Evolutionary conservation across 2,888 invertebrate genomes (phyloP), one percentile per base, ranked within the genome.

Genomic region (Copidosoma aretas): DNA sequence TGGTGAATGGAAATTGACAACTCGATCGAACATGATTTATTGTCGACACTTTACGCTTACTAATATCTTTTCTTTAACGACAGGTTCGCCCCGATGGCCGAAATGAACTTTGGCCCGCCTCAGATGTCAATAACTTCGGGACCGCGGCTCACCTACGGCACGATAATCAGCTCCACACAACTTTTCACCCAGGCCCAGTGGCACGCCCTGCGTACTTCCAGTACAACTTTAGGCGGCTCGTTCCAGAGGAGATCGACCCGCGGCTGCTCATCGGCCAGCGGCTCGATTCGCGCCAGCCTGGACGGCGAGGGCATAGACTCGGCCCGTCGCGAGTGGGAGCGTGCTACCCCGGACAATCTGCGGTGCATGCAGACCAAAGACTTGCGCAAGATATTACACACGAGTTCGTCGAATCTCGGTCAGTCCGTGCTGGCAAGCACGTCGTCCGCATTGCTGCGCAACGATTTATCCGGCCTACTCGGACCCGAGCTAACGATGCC

Each of bases 71-170:
- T 32, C 8, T 32, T 32, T 32, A 8, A 32, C 32, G 32, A 3
- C n/a, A 70, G 72, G 72, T 82, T 82, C 59, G 82, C 82, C 0
- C 83, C 82, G 15, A 77, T 83, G 77, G 84, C 83, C 1, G 83
- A 83, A 43, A 83, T 83, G 77, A 83, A 83, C 62, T 84, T 84
- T 39, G 82, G 83, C 0, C 83, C 83, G 1, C 83, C 84, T 0
- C 83, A 82, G 59, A 84, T 84, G 84, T 81, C 80, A 46, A 83
- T 83, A 64, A 79, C 77, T 43, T 83, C 82, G 0, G 81, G 80
- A 0, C 82, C 83, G 1, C 77, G 78, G 25, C 71, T 84, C 12
- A 84, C 83, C 2, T 84, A 83, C 57, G 84, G 84, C 2, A 75
- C 77, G 2, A 77, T 77, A 4, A 84, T 84, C 57, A 83, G 83